Base-by-base conservation (phyloP, 2,113 vertebrate species). In the Miniopterus natalensis region DNA sequence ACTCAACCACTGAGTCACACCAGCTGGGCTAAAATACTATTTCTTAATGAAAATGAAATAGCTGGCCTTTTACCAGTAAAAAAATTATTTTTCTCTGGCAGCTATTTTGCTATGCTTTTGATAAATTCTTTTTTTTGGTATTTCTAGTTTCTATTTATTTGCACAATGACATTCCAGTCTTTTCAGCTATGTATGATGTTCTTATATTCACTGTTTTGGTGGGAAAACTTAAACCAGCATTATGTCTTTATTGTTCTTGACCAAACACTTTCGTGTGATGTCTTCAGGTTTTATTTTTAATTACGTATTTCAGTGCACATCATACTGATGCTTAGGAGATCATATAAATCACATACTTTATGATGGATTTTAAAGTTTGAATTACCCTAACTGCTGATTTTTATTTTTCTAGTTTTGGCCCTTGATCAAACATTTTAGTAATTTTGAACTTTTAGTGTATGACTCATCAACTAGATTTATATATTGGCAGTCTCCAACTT, bases 1-100 rank as follows among this genome's bases (percentile, higher is more conserved):
- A 36, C 2, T 36, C 36, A 36, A 36, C 36, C 36, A 36, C 36
- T 36, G 36, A 36, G 36, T 36, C 36, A 36, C 36, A 36, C 36
- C 36, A 36, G 36, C 36, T 36, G 36, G 36, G 36, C 36, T 36
- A 36, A 36, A 36, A 36, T 36, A 36, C 36, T 36, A 36, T 36
- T 87, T 95, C 61, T 92, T 88, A 88, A 40, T 94, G 61, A 93
- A 80, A 92, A 86, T 84, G 51, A 78, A 96, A 53, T 68, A 88
- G 10, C 57, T 95, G 25, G 6, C 23, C 13, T 91, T 94, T 97
- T 89, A 74, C 40, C 14, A 79, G 61, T 63, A 90, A 87, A 87
- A 31, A 94, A 61, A 12, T 78, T 75, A 47, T 17, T 95, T 93
- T 97, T 91, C 65, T 88, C 36, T 93, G 84, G 45, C 55, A 96